Evolutionary conservation across 2,888 invertebrate species (phyloP).

Genomic region (Eudiplozoon nipponicum): DNA sequence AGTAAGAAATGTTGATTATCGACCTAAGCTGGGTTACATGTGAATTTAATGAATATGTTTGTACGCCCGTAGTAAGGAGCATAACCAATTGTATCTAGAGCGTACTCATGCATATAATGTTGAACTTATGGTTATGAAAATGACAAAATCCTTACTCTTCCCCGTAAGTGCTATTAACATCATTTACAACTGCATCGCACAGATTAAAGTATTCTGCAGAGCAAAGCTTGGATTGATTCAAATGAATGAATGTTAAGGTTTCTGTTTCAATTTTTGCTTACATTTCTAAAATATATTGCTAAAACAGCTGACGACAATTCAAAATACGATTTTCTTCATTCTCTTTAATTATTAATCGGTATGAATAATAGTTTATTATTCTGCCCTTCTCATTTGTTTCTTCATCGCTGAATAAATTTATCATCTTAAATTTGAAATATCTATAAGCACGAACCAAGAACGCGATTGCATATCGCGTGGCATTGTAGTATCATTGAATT

Average conservation of each 20-base stretch:
- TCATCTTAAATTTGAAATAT: conserved; percentile 15
- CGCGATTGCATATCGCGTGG: conserved; percentile 25
- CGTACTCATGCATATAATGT: conserved; percentile 23
- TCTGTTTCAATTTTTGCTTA: conserved; percentile 17
- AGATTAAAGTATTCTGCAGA: conserved; percentile 19
- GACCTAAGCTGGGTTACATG: conserved; percentile 17
- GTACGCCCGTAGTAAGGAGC: conserved; percentile 26
- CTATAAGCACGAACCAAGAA: conserved; percentile 19
- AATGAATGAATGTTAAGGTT: conserved; percentile 10
- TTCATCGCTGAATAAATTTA: conserved; percentile 16
- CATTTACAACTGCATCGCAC: conserved; percentile 17
- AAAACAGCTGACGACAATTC: conserved; percentile 16
- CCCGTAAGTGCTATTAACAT: conserved; percentile 14
- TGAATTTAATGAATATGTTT: conserved; percentile 23
- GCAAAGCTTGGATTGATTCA: conserved; percentile 10
- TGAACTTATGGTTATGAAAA: conserved; percentile 22
- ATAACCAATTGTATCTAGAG: conserved; percentile 27
- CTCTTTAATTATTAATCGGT: conserved; percentile 14
- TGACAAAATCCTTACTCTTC: conserved; percentile 17
- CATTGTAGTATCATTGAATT: conserved; percentile 22
- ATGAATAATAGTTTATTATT: conserved; percentile 18
- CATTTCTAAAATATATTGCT: conserved; percentile 16
- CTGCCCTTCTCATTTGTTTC: conserved; percentile 18
- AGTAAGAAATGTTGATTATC: conserved; percentile 15
- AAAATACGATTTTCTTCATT: conserved; percentile 16